phyloP scores from a whole-genome alignment of 2,797 vertebrate genomes.

The Neomorphus geoffroyi region DNA sequence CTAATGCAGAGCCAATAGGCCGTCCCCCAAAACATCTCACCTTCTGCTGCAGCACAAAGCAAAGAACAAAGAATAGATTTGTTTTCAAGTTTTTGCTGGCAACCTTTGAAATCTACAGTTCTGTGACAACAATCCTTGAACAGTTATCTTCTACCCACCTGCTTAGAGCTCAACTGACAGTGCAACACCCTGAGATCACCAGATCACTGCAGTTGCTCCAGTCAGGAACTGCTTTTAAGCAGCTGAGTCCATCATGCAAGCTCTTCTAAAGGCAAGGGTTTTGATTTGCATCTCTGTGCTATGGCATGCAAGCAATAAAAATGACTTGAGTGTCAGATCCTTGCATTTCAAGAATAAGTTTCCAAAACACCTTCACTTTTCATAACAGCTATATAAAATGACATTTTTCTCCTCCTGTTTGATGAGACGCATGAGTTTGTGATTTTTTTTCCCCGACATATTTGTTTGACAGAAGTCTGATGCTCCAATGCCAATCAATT shows the following conservation, averaged over 20 bases:
- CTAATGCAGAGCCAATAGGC: neutral
- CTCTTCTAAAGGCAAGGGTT: neutral
- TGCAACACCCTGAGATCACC: neutral
- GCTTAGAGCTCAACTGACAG: neutral
- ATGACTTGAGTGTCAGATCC: neutral
- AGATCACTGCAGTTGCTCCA: neutral
- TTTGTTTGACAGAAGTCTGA: neutral
- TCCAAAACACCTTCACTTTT: neutral
- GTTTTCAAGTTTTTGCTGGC: neutral
- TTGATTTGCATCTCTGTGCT: neutral
- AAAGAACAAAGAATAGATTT: neutral
- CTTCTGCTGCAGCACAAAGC: neutral
- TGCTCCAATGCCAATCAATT: neutral
- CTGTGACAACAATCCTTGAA: neutral
- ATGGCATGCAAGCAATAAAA: neutral
- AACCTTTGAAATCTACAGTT: neutral
- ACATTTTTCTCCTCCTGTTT: neutral
- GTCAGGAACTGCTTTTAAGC: neutral
- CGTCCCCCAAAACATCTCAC: neutral
- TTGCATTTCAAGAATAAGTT: neutral
- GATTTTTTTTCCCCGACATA: neutral
- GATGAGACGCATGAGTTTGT: neutral
- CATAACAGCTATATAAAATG: neutral
- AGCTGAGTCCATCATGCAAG: neutral
- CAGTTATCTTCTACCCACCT: neutral